phyloP scores from a whole-genome alignment of 2,113 vertebrate species.

The Periophthalmus modestus region DNA sequence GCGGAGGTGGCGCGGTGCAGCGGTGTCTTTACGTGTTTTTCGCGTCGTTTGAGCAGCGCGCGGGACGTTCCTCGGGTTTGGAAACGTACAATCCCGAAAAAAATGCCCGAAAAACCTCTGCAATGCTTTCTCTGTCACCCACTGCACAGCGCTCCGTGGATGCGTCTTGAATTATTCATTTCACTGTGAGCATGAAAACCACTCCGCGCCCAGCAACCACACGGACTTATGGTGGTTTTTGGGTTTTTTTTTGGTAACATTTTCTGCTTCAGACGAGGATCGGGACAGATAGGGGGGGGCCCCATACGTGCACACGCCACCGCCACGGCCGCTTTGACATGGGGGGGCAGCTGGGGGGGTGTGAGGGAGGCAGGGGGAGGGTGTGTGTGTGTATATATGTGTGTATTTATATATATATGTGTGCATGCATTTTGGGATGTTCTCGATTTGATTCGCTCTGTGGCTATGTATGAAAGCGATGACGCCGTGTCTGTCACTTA shows the following conservation, averaged over 20 bases:
- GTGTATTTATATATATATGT: too few species aligned
- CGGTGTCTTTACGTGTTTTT: slow-evolving; percentile 19
- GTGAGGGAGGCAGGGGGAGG: not conserved
- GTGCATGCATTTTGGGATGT: slow-evolving; percentile 2
- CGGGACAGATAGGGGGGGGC: slow-evolving; percentile 12
- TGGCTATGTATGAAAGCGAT: slow-evolving; percentile 48
- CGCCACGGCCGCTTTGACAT: slow-evolving; percentile 40
- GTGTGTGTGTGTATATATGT: too few species aligned
- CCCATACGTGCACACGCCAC: slow-evolving; percentile 28
- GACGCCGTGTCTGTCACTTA: slow-evolving; percentile 60
- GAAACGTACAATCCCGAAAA: not conserved
- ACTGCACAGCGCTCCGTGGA: slow-evolving; percentile 61
- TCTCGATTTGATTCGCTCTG: slow-evolving; percentile 10
- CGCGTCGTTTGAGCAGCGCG: slow-evolving; percentile 14
- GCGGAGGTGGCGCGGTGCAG: slow-evolving; percentile 7
- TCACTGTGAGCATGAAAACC: slow-evolving; percentile 58
- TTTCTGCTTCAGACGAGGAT: slow-evolving; percentile 54
- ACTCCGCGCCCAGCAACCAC: slow-evolving; percentile 50
- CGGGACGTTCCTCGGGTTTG: not conserved
- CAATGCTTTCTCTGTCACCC: slow-evolving; percentile 26
- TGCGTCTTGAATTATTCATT: slow-evolving; percentile 78
- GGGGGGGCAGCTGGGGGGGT: slow-evolving; percentile 4
- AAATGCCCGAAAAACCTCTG: slow-evolving; percentile 28
- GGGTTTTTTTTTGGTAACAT: slow-evolving; percentile 38
- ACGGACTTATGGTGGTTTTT: slow-evolving; percentile 39